Conservation (phyloP, 1,140 invertebrate species). For the Camponotus vicinus region DNA sequence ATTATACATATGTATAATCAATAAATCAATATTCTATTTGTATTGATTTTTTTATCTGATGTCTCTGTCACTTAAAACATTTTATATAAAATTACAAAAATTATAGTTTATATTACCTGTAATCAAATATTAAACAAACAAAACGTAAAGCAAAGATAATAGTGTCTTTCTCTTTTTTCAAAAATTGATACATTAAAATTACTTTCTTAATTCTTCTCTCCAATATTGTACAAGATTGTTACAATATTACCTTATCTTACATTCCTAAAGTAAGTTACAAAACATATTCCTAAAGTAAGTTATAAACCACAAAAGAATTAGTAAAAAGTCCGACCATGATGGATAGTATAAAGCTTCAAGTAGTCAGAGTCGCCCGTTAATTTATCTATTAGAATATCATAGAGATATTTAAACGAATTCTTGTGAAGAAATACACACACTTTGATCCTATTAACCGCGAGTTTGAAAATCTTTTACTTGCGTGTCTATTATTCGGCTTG, state of each 20-base stretch:
- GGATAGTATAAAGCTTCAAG: slow-evolving; percentile 12
- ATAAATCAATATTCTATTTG: not conserved
- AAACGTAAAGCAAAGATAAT: not conserved
- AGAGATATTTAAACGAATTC: slow-evolving; percentile 1
- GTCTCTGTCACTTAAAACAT: not conserved
- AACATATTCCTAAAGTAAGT: not conserved
- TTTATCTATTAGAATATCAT: not conserved
- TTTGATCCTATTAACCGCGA: slow-evolving; percentile 23
- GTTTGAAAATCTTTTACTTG: slow-evolving; percentile 15
- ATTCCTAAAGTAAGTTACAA: too few relatives aligned
- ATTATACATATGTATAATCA: not conserved
- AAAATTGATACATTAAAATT: slow-evolving; percentile 15
- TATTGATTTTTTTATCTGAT: not conserved
- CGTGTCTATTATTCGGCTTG: slow-evolving; percentile 30
- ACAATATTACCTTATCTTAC: not conserved
- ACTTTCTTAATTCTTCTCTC: not conserved
- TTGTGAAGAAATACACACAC: slow-evolving; percentile 8
- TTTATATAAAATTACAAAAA: not conserved
- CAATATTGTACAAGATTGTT: not conserved
- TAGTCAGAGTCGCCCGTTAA: not conserved
- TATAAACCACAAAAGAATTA: not conserved
- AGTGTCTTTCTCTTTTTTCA: not conserved
- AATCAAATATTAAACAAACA: too few relatives aligned
- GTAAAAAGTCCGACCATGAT: slow-evolving; percentile 8
- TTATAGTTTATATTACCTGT: not conserved